These are phyloP conservation scores for Acrobeloides nanus DNA, from an alignment of 2,888 invertebrate genomes.

Conservation along the genomic window DNA sequence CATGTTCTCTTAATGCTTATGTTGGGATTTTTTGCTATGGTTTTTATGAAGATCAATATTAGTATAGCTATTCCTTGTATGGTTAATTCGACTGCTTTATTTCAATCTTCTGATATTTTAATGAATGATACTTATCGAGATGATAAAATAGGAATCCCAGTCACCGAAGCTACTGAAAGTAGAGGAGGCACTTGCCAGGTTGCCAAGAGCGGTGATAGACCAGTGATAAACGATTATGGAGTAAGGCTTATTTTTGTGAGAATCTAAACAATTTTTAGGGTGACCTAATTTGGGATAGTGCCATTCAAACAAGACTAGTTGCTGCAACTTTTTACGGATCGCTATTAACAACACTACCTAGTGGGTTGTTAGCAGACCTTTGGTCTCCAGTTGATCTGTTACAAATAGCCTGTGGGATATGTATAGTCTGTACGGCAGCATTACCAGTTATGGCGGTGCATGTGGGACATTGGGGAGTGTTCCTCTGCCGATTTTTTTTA, in stretches of 20 bases:
- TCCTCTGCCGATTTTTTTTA: slow-evolving; percentile 29
- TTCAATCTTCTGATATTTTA: slow-evolving; percentile 10
- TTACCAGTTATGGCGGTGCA: slow-evolving; percentile 25
- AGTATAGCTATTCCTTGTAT: slow-evolving; percentile 33
- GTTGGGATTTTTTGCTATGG: slow-evolving; percentile 29
- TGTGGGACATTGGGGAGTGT: slow-evolving; percentile 25
- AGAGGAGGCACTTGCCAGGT: slow-evolving; percentile 1
- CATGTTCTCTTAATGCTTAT: slow-evolving; percentile 30
- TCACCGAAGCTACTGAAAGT: neutral
- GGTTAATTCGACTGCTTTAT: slow-evolving; percentile 33
- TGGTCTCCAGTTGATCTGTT: slow-evolving; percentile 19
- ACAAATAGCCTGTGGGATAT: slow-evolving; percentile 13
- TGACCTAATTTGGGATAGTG: slow-evolving; percentile 15
- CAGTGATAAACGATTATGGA: slow-evolving; percentile 25
- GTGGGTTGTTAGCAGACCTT: slow-evolving; percentile 22
- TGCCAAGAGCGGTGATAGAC: slow-evolving; percentile 9
- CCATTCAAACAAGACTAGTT: slow-evolving; percentile 24
- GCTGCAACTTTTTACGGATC: slow-evolving; percentile 31
- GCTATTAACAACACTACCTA: slow-evolving; percentile 26
- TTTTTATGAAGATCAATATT: slow-evolving; percentile 32
- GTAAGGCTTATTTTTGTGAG: slow-evolving; percentile 11
- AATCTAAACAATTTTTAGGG: slow-evolving; percentile 12
- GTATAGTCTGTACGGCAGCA: slow-evolving; percentile 15
- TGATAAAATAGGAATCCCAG: neutral
- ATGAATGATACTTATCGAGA: neutral